Conservation (phyloP, 2,113 vertebrate species). For the Pedionomus torquatus region DNA sequence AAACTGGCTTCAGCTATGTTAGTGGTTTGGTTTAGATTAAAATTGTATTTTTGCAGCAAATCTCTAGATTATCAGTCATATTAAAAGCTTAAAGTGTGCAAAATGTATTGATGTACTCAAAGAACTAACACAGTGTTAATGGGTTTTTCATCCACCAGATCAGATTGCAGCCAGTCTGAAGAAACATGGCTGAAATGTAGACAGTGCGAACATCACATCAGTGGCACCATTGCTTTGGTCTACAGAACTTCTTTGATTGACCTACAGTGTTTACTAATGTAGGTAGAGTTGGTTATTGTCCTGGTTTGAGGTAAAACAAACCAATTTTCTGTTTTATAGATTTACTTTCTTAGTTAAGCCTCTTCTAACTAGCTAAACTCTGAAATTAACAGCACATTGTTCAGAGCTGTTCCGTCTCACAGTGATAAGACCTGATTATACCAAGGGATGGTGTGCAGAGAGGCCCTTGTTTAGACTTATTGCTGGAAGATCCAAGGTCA, state of each 20-base stretch:
- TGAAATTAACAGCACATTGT: too few species aligned
- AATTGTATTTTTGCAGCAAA: background rate
- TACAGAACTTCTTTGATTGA: background rate
- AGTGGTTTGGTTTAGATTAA: background rate
- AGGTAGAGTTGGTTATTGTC: background rate
- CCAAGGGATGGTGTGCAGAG: too few species aligned
- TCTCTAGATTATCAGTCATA: background rate
- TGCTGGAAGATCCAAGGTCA: too few species aligned
- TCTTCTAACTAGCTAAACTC: too few species aligned
- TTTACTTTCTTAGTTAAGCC: too few species aligned
- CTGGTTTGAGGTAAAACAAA: too few species aligned
- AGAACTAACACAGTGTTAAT: accelerated
- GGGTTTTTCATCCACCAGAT: background rate
- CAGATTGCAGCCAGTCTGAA: background rate
- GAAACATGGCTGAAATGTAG: background rate
- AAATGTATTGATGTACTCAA: background rate
- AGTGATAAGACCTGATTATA: too few species aligned
- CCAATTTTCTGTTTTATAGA: too few species aligned
- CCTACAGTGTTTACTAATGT: background rate
- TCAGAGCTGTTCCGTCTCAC: too few species aligned
- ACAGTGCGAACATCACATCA: accelerated
- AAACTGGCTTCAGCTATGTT: background rate
- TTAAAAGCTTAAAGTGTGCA: background rate
- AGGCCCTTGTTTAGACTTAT: too few species aligned
- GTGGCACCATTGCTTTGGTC: background rate